These are phyloP conservation scores for Smutsia gigantea DNA, from an alignment of 2,797 vertebrate species.

Conservation along the genomic window DNA sequence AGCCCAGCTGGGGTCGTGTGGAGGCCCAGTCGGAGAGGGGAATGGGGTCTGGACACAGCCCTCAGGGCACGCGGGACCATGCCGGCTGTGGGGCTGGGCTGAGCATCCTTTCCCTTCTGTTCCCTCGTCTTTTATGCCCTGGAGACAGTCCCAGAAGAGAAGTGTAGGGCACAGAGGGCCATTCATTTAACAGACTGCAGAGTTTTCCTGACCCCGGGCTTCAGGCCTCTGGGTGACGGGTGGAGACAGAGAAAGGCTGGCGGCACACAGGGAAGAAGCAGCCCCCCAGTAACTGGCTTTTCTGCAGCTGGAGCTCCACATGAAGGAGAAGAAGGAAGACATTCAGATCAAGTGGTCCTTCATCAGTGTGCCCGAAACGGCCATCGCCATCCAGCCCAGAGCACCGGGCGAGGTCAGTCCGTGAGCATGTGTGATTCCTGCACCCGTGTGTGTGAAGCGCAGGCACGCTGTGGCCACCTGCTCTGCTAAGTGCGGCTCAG, in stretches of 20 bases:
- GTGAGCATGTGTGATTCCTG: neutral
- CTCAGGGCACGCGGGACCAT: accelerated
- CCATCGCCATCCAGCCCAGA: slow-evolving; percentile 88
- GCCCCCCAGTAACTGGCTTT: neutral
- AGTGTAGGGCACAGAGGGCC: neutral
- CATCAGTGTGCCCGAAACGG: slow-evolving; percentile 83
- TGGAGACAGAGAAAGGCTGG: neutral
- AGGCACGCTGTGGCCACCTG: accelerated
- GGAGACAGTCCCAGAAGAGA: neutral
- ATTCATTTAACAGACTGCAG: neutral
- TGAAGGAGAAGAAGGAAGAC: slow-evolving; percentile 89
- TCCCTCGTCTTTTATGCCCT: neutral
- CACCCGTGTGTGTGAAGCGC: accelerated
- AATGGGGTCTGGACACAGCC: accelerated
- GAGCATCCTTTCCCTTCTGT: accelerated
- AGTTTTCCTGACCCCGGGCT: neutral
- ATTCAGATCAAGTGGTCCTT: slow-evolving; percentile 92
- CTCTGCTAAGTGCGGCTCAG: neutral
- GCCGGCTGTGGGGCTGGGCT: accelerated
- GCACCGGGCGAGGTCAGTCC: slow-evolving; percentile 88
- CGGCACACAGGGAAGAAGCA: neutral
- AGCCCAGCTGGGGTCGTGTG: neutral
- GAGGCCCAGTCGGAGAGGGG: neutral
- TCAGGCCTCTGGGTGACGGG: neutral
- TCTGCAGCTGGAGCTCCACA: slow-evolving; percentile 90